A percentile compares a stretch with the other conserved stretches of the same genome.
These are phyloP conservation scores for Apamea sordens DNA, from an alignment of 2,888 invertebrate genomes.

Conservation along the genomic window DNA sequence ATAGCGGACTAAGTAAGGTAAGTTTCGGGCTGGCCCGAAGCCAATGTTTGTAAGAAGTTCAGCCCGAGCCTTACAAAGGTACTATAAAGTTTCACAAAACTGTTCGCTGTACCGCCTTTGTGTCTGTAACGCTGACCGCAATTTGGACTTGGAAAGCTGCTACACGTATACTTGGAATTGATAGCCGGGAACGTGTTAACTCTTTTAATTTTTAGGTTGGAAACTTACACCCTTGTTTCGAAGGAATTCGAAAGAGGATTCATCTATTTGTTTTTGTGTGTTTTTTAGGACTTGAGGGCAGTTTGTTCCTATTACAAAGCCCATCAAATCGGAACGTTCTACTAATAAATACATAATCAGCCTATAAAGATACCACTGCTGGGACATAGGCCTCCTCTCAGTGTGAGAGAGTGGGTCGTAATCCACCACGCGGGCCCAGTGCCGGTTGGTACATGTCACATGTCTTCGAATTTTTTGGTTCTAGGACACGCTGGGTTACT, in stretches of 20 bases:
- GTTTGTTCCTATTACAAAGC: background rate
- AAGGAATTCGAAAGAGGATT: background rate
- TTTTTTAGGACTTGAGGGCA: background rate
- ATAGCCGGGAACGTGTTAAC: conserved; percentile 48
- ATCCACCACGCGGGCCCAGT: too few species aligned
- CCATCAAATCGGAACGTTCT: background rate
- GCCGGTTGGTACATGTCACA: too few species aligned
- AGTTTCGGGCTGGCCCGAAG: conserved; percentile 78
- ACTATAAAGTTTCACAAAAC: conserved; percentile 78
- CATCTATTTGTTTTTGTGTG: background rate
- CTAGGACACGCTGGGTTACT: too few species aligned
- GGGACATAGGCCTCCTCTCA: too few species aligned
- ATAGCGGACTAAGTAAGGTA: conserved; percentile 77
- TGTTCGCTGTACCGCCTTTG: conserved; percentile 70
- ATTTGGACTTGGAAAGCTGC: conserved; percentile 56
- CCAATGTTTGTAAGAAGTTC: conserved; percentile 84
- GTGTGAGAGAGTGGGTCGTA: too few species aligned
- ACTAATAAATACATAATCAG: background rate
- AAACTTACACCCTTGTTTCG: background rate
- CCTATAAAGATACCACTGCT: too few species aligned
- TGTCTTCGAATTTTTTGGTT: too few species aligned
- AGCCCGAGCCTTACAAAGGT: conserved; percentile 73
- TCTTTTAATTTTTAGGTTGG: conserved; percentile 16
- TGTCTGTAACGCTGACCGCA: conserved; percentile 67
- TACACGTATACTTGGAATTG: conserved; percentile 45